phyloP scores from a whole-genome alignment of 2,113 vertebrate species.

The Perca schrenkii region DNA sequence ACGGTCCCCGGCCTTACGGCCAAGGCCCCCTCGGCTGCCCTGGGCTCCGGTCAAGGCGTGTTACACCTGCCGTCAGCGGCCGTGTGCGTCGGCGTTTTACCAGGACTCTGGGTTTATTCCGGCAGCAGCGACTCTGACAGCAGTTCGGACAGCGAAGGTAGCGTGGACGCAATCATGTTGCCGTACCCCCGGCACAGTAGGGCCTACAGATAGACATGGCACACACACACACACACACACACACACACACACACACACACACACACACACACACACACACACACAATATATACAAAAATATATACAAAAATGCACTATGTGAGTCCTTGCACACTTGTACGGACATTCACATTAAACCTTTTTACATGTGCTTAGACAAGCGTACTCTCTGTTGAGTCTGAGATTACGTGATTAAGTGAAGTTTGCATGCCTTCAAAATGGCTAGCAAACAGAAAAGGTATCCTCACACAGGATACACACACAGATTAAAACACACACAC shows the following conservation, averaged over 20 bases:
- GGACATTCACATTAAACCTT: too few species aligned
- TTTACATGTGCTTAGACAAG: too few species aligned
- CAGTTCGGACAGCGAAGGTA: conserved; percentile 98
- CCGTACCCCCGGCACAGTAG: conserved; percentile 75
- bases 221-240: conserved; percentile 33
- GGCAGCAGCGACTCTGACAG: conserved; percentile 98
- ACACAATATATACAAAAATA: too few species aligned
- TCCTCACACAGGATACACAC: neutral
- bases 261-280: neutral
- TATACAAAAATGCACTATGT: too few species aligned
- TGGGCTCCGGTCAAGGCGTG: conserved; percentile 72
- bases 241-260: conserved; percentile 9
- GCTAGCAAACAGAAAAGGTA: conserved; percentile 8
- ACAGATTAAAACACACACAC: neutral
- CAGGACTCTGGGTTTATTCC: conserved; percentile 93
- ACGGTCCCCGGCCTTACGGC: conserved; percentile 34
- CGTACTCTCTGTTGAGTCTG: too few species aligned
- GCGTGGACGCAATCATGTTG: conserved; percentile 89
- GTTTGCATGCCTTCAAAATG: conserved; percentile 5
- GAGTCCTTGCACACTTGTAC: too few species aligned
- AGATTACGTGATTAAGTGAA: neutral
- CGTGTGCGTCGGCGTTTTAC: conserved; percentile 95
- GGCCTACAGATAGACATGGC: conserved; percentile 80
- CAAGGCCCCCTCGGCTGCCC: conserved; percentile 45
- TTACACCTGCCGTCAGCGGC: conserved; percentile 93